These are phyloP conservation scores for Ctenoplectra terminalis DNA, from an alignment of 1,140 invertebrate species.

Conservation along the genomic window DNA sequence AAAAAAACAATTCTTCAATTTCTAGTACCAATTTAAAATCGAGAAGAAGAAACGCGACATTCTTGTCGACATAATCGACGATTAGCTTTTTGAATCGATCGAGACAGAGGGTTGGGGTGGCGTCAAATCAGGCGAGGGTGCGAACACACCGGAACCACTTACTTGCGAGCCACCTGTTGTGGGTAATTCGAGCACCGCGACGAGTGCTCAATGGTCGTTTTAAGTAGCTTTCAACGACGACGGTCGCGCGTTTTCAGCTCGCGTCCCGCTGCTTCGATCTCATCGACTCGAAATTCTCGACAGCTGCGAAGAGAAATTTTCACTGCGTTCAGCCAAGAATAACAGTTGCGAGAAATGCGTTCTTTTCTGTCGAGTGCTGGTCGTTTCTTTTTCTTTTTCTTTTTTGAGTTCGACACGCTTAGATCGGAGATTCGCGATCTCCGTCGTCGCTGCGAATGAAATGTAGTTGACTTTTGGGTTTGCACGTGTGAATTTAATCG, in stretches of 20 bases:
- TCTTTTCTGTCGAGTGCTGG: neutral
- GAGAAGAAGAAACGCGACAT: neutral
- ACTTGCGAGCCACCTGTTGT: conserved; percentile 79
- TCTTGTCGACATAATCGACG: neutral
- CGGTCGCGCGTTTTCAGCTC: conserved; percentile 59
- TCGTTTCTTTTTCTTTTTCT: no score
- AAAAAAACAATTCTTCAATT: no score
- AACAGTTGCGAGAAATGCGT: neutral
- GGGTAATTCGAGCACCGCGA: conserved; percentile 68
- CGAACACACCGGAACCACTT: conserved; percentile 54
- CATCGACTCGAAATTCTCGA: conserved; percentile 55
- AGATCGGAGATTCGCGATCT: neutral
- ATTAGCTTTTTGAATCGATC: neutral
- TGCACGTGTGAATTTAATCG: no score
- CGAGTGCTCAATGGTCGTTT: conserved; percentile 65
- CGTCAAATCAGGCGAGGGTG: neutral
- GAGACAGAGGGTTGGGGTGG: neutral
- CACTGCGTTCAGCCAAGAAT: conserved; percentile 17
- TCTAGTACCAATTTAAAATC: no score
- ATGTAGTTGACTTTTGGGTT: no score
- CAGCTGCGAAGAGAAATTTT: conserved; percentile 56
- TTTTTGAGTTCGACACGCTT: conserved; percentile 29
- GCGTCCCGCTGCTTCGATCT: conserved; percentile 46
- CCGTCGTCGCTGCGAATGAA: no score
- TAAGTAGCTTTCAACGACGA: conserved; percentile 59